Percentiles rank a stretch among this genome's conserved stretches.
These are phyloP conservation scores for Thymelicus lineola DNA, from an alignment of 2,888 invertebrate genomes.

Conservation along the genomic window DNA sequence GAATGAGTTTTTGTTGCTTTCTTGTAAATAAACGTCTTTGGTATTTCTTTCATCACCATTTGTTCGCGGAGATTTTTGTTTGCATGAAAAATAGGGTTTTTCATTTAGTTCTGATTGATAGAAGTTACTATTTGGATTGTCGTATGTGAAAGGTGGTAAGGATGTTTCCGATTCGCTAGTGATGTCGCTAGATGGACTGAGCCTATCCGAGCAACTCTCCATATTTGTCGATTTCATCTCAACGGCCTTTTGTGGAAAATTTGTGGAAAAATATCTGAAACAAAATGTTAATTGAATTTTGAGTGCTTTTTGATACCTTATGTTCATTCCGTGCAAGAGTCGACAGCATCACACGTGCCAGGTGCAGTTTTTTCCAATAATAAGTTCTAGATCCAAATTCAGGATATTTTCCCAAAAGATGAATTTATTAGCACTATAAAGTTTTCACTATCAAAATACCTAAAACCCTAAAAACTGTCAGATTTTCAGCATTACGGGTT, in stretches of 20 bases:
- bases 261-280: constrained; percentile 36
- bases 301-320: neutral
- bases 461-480: no score
- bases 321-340: no score
- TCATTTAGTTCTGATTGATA: constrained; percentile 67
- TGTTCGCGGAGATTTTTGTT: constrained; percentile 62
- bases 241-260: constrained; percentile 35
- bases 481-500: no score
- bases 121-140: constrained; percentile 66
- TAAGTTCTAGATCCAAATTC: no score
- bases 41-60: constrained; percentile 51
- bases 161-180: constrained; percentile 80
- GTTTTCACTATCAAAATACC: no score
- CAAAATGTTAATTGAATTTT: constrained; percentile 2
- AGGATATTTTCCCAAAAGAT: no score
- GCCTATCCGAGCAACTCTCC: constrained; percentile 75
- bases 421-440: no score
- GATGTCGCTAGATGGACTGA: constrained; percentile 76
- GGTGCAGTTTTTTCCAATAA: no score
- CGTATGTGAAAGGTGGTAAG: constrained; percentile 72
- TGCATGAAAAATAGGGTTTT: constrained; percentile 74
- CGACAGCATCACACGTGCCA: no score
- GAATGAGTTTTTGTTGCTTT: constrained; percentile 70
- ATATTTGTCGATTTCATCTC: constrained; percentile 81
- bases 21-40: constrained; percentile 71